Evolutionary conservation across 1,140 invertebrate species (phyloP), one percentile per base, ranked within the genome.

Genomic region (Cydia strobilella): DNA sequence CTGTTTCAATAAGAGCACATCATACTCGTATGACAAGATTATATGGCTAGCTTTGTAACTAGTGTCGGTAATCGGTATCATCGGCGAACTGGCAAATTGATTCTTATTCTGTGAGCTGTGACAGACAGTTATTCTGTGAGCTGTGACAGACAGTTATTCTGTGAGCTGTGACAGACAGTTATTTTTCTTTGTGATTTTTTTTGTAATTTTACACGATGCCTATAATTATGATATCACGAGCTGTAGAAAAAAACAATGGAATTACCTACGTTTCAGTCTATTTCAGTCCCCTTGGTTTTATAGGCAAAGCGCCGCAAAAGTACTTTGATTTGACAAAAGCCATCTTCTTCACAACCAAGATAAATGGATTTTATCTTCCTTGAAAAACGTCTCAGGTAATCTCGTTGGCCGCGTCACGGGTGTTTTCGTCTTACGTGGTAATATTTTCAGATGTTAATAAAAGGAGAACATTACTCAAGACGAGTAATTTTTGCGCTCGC

Each of bases 371-470:
- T 75, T 80, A 80, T 80, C 74, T 74, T 75, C 72, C 75, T 78
- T 48, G 75, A 74, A 78, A 80, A 71, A 80, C 74, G 78, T 80
- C 77, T 59, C 76, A 79, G 77, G 80, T 83, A 86, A 84, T 86
- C 79, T 81, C 73, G 75, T 80, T 75, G 81, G 74, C 77, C 73
- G 80, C 79, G 83, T 85, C 79, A 81, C 73, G 76, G 78, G 65
- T 66, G 74, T 80, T 79, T 78, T 80, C 75, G 76, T 80, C 79
- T 80, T 77, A 77, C 76, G 72, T 77, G 62, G 79, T 76, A 81
- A 84, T 83, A 83, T 86, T 83, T 85, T 80, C 75, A 77, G 75
- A 77, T 78, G 84, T 86, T 86, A 84, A 84, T 83, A 84, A 84
- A 85, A 79, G 63, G 35, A 72, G 75, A 74, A 76, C 81, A 83